Evolutionary conservation across 2,888 invertebrate genomes (phyloP), one percentile per base, ranked within the genome.

Genomic region (Myopa testacea): DNA sequence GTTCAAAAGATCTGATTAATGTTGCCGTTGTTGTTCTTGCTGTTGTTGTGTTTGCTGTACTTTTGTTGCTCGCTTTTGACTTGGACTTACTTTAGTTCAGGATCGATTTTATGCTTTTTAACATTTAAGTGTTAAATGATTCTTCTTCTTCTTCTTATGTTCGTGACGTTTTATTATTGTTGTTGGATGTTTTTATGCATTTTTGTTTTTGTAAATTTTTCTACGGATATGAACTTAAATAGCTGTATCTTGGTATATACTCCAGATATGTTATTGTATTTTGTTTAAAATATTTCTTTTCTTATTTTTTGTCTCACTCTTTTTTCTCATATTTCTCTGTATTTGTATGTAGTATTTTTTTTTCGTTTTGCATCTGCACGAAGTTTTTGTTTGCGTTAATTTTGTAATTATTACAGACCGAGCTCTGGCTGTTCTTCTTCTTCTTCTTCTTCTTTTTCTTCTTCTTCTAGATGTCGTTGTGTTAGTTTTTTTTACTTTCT

Each of bases 41-140:
- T 63, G 26, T 65, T 4, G 58, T 4, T 58, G 10, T n/a, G 10
- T 58, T 58, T 58, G 10, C n/a, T n/a, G n/a, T n/a, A n/a, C n/a
- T n/a, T n/a, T n/a, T n/a, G n/a, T n/a, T n/a, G n/a, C n/a, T n/a
- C n/a, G n/a, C n/a, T n/a, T n/a, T n/a, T n/a, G n/a, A 5, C n/a
- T 62, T 55, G 38, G 14, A 12, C 60, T 26, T 38, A 10, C 16
- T 60, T 73, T 34, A 19, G 70, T 70, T 55, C 55, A 72, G 34
- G n/a, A 68, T 37, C 55, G 67, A 71, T 78, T 82, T 83, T 82
- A 81, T 82, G 80, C 81, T 85, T 85, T 86, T 86, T 86, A 84
- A 84, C 86, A 86, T 81, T 83, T 83, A 86, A 76, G 85, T 86
- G 86, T 82, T 86, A 86, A 86, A 86, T 86, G 86, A 83, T 83